These are phyloP conservation scores for Diarsia rubi DNA, from an alignment of 2,888 invertebrate genomes.

Conservation along the genomic window DNA sequence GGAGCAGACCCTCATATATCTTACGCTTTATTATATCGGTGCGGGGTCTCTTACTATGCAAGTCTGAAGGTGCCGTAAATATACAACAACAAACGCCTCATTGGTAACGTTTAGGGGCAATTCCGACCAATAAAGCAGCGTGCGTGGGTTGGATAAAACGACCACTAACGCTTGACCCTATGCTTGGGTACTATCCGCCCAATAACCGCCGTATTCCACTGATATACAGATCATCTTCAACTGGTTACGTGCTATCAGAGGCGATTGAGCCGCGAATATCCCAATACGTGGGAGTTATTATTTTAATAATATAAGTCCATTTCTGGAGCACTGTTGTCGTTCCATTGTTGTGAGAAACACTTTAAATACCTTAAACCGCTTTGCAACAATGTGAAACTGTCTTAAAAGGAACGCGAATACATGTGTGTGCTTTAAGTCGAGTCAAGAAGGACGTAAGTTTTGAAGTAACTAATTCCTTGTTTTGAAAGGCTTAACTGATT, in stretches of 20 bases:
- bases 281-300: slow-evolving; percentile 83
- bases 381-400: slow-evolving; percentile 55
- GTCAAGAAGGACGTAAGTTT: slow-evolving; percentile 14
- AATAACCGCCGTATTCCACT: slow-evolving; percentile 55
- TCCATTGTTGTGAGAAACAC: slow-evolving; percentile 65
- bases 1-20: slow-evolving; percentile 79
- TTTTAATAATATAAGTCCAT: slow-evolving; percentile 78
- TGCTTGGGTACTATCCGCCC: slow-evolving; percentile 41
- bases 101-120: slow-evolving; percentile 90
- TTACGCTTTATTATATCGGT: slow-evolving; percentile 81
- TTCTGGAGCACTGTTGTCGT: slow-evolving; percentile 68
- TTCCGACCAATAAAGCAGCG: slow-evolving; percentile 88
- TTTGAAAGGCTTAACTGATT: slow-evolving; percentile 22
- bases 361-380: slow-evolving; percentile 57
- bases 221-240: slow-evolving; percentile 63
- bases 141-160: slow-evolving; percentile 84
- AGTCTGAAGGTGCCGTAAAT: slow-evolving; percentile 85
- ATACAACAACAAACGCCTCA: slow-evolving; percentile 88
- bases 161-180: slow-evolving; percentile 78
- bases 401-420: slow-evolving; percentile 58
- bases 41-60: slow-evolving; percentile 76
- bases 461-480: slow-evolving; percentile 37
- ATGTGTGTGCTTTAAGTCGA: slow-evolving; percentile 12
- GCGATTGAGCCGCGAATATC: slow-evolving; percentile 81
- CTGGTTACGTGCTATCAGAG: slow-evolving; percentile 74